These are phyloP conservation scores for Drosophila percnosoma DNA, from an alignment of 2,888 invertebrate species.

Conservation along the genomic window DNA sequence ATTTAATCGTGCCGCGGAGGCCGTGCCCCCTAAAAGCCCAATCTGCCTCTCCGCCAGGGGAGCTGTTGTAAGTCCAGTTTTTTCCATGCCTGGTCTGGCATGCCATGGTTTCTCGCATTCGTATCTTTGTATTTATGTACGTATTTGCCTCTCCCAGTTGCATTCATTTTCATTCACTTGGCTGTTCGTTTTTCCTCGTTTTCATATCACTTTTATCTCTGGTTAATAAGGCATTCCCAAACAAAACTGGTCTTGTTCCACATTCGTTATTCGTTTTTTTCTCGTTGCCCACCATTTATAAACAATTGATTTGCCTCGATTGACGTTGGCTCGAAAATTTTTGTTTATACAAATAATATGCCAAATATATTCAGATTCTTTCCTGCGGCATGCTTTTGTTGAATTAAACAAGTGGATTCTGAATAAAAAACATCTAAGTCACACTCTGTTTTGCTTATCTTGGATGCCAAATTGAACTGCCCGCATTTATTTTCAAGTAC, in stretches of 20 bases:
- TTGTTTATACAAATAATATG: slow-evolving; percentile 37
- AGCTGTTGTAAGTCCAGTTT: slow-evolving; percentile 52
- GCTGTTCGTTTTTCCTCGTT: slow-evolving; percentile 11
- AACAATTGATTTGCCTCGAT: slow-evolving; percentile 37
- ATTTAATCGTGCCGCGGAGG: slow-evolving; percentile 69
- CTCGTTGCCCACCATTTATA: slow-evolving; percentile 22
- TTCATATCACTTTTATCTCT: slow-evolving; percentile 3
- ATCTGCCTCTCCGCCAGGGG: slow-evolving; percentile 1
- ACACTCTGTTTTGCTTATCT: slow-evolving; percentile 9
- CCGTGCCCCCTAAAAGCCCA: slow-evolving; percentile 54
- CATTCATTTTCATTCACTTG: slow-evolving; percentile 19
- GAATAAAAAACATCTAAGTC: slow-evolving; percentile 18
- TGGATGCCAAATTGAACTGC: not conserved
- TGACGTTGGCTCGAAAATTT: slow-evolving; percentile 39
- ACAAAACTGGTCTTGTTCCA: slow-evolving; percentile 15
- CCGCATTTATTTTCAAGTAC: slow-evolving; percentile 5
- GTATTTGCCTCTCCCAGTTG: slow-evolving; percentile 44
- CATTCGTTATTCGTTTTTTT: not conserved
- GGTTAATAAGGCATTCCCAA: slow-evolving; percentile 21
- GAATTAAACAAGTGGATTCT: slow-evolving; percentile 2
- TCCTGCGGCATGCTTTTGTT: slow-evolving; percentile 3
- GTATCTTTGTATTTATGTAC: slow-evolving; percentile 4
- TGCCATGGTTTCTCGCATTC: not conserved
- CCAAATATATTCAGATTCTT: slow-evolving; percentile 33
- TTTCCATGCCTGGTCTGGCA: slow-evolving; percentile 3